Base-by-base conservation (phyloP, 2,888 invertebrate species). In the Busseola fusca region DNA sequence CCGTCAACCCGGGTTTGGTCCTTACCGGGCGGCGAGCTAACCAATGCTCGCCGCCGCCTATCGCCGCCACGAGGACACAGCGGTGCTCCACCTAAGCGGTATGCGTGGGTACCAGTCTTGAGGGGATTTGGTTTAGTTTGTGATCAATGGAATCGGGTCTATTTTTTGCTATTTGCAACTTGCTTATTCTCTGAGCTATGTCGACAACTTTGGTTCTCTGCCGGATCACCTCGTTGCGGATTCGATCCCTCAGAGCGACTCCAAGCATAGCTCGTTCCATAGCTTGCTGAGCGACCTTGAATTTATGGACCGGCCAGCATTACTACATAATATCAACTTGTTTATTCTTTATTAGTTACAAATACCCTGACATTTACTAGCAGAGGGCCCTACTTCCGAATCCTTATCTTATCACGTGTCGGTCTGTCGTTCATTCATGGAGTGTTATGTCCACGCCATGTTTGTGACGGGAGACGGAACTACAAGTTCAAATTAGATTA, bases 321-420 rank as follows among this genome's bases (percentile, higher is more conserved):
- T 4, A 21, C 3, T 30, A 12, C n/a, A n/a, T n/a, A 6, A n/a
- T n/a, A 10, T 30, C 42, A 27, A 73, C 21, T 37, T 54, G 37
- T 79, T 59, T 79, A 50, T 40, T 79, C 45, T 76, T 64, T 56
- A 79, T 37, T n/a, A 14, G 14, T 18, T 7, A 4, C 48, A 1
- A 52, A 37, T 21, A 21, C 75, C 62, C 64, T 80, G 76, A 74
- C 75, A 62, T 65, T 52, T 27, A 18, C 16, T 3, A 4, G 25
- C 21, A 10, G 9, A 48, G 68, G 30, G 25, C n/a, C 64, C 9
- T 68, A 76, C 67, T 76, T 76, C 76, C 76, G 76, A 76, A 54
- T 4, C 0, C 0, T 75, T 80, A 76, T 76, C 81, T 76, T 52
- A 76, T 76, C 81, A 10, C 1, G 7, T 80, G 81, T 30, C 76